These are phyloP conservation scores for Poecile atricapillus DNA, from an alignment of 2,113 vertebrate genomes.

Conservation along the genomic window DNA sequence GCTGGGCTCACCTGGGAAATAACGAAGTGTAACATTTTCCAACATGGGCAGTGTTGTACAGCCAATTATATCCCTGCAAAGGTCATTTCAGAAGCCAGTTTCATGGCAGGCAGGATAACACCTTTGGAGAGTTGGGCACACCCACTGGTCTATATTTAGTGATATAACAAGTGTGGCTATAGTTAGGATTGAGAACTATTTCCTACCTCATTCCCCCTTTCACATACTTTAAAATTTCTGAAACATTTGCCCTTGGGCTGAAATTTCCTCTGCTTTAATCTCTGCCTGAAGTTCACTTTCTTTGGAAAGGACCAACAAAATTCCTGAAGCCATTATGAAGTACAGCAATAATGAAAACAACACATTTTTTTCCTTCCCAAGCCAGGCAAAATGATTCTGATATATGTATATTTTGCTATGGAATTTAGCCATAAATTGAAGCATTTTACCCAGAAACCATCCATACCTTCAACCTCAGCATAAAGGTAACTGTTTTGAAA, in stretches of 20 bases:
- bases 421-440: slow-evolving; percentile 15
- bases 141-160: slow-evolving; percentile 35
- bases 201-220: slow-evolving; percentile 36
- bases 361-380: background rate
- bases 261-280: slow-evolving; percentile 66
- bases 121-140: background rate
- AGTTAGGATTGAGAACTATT: slow-evolving; percentile 51
- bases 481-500: slow-evolving; percentile 14
- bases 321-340: slow-evolving; percentile 53
- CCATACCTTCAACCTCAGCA: background rate
- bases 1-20: slow-evolving; percentile 47
- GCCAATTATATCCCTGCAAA: background rate
- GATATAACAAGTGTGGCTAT: slow-evolving; percentile 16
- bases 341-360: slow-evolving; percentile 53
- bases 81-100: slow-evolving; percentile 28
- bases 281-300: slow-evolving; percentile 39
- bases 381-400: slow-evolving; percentile 16
- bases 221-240: slow-evolving; percentile 44
- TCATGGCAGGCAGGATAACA: background rate
- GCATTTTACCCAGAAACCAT: background rate
- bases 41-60: background rate
- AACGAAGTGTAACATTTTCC: slow-evolving; percentile 29
- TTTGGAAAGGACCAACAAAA: slow-evolving; percentile 38
- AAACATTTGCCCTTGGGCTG: slow-evolving; percentile 58
- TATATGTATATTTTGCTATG: background rate